Conservation (phyloP, 2,797 vertebrate genomes). For the Mustela erminea region DNA sequence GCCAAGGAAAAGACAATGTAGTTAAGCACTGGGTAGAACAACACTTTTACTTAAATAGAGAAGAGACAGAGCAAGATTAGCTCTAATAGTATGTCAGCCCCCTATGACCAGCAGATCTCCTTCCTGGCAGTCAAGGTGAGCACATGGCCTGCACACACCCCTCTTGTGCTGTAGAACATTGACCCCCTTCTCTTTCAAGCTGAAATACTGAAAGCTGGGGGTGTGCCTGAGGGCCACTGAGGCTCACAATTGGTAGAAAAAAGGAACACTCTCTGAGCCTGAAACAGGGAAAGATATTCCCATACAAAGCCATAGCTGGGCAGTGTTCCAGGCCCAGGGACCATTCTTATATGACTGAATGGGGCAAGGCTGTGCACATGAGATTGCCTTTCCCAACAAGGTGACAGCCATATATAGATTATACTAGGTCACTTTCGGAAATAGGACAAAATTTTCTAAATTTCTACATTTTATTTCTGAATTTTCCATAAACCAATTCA, state of each 20-base stretch:
- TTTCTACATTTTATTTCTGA: background rate
- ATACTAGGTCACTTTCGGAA: slow-evolving; percentile 25
- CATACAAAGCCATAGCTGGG: background rate
- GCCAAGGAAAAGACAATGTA: background rate
- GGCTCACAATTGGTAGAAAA: background rate
- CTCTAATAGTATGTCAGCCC: background rate
- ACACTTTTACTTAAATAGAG: background rate
- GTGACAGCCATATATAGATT: background rate
- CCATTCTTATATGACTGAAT: background rate
- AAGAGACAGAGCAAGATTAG: background rate
- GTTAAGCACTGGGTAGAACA: background rate
- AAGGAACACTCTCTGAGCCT: background rate
- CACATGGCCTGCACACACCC: background rate
- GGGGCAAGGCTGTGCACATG: background rate
- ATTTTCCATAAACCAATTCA: background rate
- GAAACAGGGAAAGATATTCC: background rate
- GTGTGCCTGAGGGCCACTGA: background rate
- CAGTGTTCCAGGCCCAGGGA: background rate
- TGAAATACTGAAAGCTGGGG: background rate
- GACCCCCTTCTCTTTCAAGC: background rate
- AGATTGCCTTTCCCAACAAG: background rate
- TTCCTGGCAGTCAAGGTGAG: background rate
- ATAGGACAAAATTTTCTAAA: background rate
- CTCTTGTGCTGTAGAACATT: background rate
- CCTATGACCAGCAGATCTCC: background rate